phyloP scores from a whole-genome alignment of 2,888 invertebrate species.

The Phragmatobia fuliginosa region DNA sequence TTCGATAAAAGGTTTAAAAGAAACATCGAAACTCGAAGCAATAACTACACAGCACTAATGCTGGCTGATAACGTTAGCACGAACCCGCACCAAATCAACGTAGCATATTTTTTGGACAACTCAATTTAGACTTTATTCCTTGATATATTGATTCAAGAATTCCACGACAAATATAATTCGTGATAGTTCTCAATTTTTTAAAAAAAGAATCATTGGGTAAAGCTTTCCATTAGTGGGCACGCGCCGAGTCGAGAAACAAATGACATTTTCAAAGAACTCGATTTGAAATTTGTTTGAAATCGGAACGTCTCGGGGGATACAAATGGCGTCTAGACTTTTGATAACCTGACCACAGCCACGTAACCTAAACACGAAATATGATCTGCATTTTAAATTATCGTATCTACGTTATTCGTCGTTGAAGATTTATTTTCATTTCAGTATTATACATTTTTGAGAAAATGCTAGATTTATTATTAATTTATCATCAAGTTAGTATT shows the following conservation, averaged over 20 bases:
- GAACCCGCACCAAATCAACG: slow-evolving; percentile 56
- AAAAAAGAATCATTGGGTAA: slow-evolving; percentile 71
- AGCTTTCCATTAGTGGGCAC: slow-evolving; percentile 85
- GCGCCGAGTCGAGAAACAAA: slow-evolving; percentile 82
- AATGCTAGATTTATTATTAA: not conserved
- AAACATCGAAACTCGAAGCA: slow-evolving; percentile 75
- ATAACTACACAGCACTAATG: slow-evolving; percentile 60
- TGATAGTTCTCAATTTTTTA: slow-evolving; percentile 69
- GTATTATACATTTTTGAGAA: slow-evolving; percentile 1
- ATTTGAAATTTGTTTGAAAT: slow-evolving; percentile 79
- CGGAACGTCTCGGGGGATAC: slow-evolving; percentile 73
- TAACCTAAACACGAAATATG: slow-evolving; percentile 36
- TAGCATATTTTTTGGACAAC: slow-evolving; percentile 36
- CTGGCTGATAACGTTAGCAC: slow-evolving; percentile 76
- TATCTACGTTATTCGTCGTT: not conserved
- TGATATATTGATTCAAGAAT: slow-evolving; percentile 37
- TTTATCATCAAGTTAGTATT: not conserved
- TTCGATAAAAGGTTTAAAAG: slow-evolving; percentile 77
- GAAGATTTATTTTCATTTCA: slow-evolving; percentile 6
- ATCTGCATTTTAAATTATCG: slow-evolving; percentile 24
- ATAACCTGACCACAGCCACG: slow-evolving; percentile 59
- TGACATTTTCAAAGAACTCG: slow-evolving; percentile 81
- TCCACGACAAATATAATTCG: slow-evolving; percentile 48
- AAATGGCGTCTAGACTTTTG: slow-evolving; percentile 82
- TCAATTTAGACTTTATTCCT: slow-evolving; percentile 50